Percentiles rank a stretch among this genome's conserved stretches.
Evolutionary conservation across 2,797 vertebrate genomes (phyloP).

Genomic region (Ctenochaetus hawaiiensis): DNA sequence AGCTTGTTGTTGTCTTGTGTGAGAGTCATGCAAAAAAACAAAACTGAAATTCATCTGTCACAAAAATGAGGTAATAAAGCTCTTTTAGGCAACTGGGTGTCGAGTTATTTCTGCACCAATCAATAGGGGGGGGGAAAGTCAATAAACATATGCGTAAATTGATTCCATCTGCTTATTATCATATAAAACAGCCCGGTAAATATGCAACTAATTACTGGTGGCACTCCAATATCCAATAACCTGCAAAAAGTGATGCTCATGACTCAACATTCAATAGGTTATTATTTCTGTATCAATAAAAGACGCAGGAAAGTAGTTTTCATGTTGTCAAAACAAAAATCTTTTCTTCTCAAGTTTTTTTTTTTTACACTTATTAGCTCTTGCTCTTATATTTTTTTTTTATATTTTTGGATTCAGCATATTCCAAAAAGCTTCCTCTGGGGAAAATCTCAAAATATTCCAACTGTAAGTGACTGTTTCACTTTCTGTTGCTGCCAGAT

Average conservation of each 20-base stretch:
- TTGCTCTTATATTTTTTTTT: neutral
- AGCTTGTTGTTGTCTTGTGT: conserved; percentile 1
- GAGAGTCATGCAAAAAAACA: conserved; percentile 39
- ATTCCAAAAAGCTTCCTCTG: neutral
- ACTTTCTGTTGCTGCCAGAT: conserved; percentile 5
- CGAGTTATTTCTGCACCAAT: conserved; percentile 77
- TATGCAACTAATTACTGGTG: conserved; percentile 82
- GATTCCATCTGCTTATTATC: conserved; percentile 86
- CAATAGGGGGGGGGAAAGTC: conserved; percentile 79
- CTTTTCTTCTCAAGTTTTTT: too few species aligned
- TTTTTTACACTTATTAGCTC: neutral
- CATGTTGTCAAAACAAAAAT: neutral
- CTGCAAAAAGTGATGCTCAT: conserved; percentile 33
- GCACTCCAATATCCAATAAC: conserved; percentile 62
- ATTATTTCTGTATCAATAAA: conserved; percentile 56
- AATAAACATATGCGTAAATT: conserved; percentile 88
- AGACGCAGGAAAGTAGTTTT: conserved; percentile 21
- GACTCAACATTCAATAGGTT: conserved; percentile 38
- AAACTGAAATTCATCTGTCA: conserved; percentile 66
- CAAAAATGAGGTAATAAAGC: conserved; percentile 73
- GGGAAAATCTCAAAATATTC: neutral
- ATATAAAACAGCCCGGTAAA: conserved; percentile 87
- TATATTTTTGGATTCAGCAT: neutral
- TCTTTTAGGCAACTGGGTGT: conserved; percentile 64
- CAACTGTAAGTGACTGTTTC: neutral